Percentiles rank a stretch among this genome's conserved stretches.
Conservation (phyloP, 1,140 invertebrate genomes). For the Myzus persicae region DNA sequence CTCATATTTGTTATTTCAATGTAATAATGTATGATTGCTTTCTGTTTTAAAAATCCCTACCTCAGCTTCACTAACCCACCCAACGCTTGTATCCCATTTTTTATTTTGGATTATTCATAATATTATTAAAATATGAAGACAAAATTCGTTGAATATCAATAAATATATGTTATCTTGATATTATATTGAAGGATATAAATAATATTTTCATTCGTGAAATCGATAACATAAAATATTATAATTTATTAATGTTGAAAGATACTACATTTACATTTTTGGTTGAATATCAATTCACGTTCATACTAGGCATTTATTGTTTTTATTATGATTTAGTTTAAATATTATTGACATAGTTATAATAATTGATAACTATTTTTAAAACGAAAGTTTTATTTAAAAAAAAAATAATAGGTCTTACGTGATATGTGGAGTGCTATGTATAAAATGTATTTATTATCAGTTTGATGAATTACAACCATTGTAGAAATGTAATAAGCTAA, state of each 20-base stretch:
- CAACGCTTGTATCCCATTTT: not conserved
- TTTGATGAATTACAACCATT: not conserved
- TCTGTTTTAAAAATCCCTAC: not conserved
- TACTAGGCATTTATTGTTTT: not conserved
- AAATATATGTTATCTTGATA: slow-evolving; percentile 12
- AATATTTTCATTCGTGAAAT: not conserved
- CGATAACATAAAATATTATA: not conserved
- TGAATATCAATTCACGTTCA: not conserved
- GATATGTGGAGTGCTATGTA: not conserved
- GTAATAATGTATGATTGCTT: not conserved
- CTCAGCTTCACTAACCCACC: not conserved
- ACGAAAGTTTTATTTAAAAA: not conserved
- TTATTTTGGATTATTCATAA: not conserved
- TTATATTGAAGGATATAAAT: not conserved
- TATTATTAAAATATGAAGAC: not conserved
- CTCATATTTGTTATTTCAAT: not conserved
- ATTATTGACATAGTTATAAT: not conserved
- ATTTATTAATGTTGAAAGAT: not conserved
- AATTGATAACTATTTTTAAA: not conserved
- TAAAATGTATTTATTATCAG: not conserved
- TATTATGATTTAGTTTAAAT: not conserved
- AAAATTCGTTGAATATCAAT: not conserved
- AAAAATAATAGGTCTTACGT: not conserved
- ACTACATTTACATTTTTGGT: not conserved
- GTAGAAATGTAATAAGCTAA: not conserved